Evolutionary conservation across 2,888 invertebrate species (phyloP).

Genomic region (Gerosis bhagava): DNA sequence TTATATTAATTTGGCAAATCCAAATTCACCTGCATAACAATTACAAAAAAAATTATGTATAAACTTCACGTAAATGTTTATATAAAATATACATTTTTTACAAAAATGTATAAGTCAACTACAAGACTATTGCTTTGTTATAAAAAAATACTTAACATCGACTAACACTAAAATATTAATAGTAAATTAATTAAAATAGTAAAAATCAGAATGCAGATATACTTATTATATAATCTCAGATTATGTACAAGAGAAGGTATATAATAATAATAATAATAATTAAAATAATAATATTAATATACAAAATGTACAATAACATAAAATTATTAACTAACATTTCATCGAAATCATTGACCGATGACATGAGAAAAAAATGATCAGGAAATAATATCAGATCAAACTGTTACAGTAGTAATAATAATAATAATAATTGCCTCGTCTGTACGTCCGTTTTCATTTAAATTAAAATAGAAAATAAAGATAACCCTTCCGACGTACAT

Average conservation of each 20-base stretch:
- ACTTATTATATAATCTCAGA: slow-evolving; percentile 59
- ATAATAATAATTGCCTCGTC: background rate
- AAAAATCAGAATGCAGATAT: slow-evolving; percentile 63
- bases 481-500: background rate
- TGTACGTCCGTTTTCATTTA: background rate
- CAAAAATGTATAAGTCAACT: slow-evolving; percentile 64
- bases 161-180: slow-evolving; percentile 52
- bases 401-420: too few relatives aligned
- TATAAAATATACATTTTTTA: slow-evolving; percentile 79
- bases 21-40: slow-evolving; percentile 72
- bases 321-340: slow-evolving; percentile 29
- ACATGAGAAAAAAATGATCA: slow-evolving; percentile 46
- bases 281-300: slow-evolving; percentile 54
- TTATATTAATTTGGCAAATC: slow-evolving; percentile 79
- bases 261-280: too few relatives aligned
- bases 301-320: slow-evolving; percentile 65
- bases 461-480: too few relatives aligned
- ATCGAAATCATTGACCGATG: slow-evolving; percentile 30
- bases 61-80: slow-evolving; percentile 69
- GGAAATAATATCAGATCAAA: slow-evolving; percentile 53
- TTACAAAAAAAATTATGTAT: slow-evolving; percentile 61
- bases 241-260: slow-evolving; percentile 63
- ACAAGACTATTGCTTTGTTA: slow-evolving; percentile 60
- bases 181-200: slow-evolving; percentile 53
- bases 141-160: slow-evolving; percentile 66